Conservation (phyloP, 2,113 vertebrate species). For the Thamnaconus septentrionalis region DNA sequence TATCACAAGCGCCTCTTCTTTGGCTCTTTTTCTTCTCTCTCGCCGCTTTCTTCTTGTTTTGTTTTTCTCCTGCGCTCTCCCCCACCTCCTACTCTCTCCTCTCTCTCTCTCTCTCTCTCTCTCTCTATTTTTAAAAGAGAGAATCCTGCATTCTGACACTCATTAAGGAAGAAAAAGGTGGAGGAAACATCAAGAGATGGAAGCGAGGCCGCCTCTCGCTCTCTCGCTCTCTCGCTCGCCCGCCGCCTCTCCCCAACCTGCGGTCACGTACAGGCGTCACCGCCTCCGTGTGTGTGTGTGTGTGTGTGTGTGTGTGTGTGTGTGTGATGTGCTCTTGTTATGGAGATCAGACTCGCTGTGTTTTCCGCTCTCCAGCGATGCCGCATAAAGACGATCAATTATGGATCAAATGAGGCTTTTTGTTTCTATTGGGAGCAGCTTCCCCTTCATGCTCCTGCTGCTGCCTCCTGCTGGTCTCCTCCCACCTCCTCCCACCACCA, state of each 20-base stretch:
- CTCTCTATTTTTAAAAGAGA: constrained; percentile 28
- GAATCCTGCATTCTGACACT: constrained; percentile 75
- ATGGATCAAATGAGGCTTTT: constrained; percentile 76
- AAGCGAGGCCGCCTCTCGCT: constrained; percentile 48
- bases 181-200: constrained; percentile 70
- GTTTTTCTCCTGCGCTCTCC: constrained; percentile 52
- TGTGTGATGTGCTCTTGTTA: constrained; percentile 67
- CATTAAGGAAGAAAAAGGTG: constrained; percentile 71
- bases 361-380: constrained; percentile 43
- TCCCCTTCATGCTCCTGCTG: constrained; percentile 19
- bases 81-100: constrained; percentile 9
- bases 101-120: background rate
- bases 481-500: background rate
- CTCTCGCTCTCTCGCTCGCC: constrained; percentile 25
- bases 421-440: constrained; percentile 55
- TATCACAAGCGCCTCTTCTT: constrained; percentile 78
- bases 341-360: constrained; percentile 57
- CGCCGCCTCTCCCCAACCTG: constrained; percentile 69
- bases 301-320: constrained; percentile 4
- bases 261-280: constrained; percentile 75
- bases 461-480: background rate
- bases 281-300: constrained; percentile 2
- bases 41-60: constrained; percentile 80
- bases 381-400: constrained; percentile 77
- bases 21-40: constrained; percentile 62